phyloP scores from a whole-genome alignment of 2,888 invertebrate species.

The Catocala fraxini region DNA sequence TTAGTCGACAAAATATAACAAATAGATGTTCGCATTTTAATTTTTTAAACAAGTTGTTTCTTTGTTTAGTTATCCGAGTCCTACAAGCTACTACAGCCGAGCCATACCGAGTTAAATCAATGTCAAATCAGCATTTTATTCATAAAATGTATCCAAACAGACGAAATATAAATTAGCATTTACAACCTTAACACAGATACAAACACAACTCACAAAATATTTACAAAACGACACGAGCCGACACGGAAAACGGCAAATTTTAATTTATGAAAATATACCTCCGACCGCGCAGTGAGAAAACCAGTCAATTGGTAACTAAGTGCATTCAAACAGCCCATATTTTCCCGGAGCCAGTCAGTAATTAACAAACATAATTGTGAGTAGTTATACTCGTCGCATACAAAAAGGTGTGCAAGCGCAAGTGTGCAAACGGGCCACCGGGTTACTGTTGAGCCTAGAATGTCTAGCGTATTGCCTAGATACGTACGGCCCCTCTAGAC shows the following conservation, averaged over 20 bases:
- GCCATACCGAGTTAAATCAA: too few relatives aligned
- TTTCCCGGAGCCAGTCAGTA: conserved; percentile 38
- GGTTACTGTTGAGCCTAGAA: conserved; percentile 76
- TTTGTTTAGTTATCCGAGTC: too few relatives aligned
- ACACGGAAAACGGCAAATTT: not conserved
- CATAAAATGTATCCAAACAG: too few relatives aligned
- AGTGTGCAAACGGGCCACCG: conserved; percentile 80
- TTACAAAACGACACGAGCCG: too few relatives aligned
- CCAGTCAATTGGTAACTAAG: conserved; percentile 11
- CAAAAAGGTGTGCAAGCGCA: conserved; percentile 61
- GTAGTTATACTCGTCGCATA: conserved; percentile 49
- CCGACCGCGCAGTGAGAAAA: conserved; percentile 8
- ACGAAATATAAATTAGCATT: too few relatives aligned
- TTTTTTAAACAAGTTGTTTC: too few relatives aligned
- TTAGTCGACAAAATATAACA: too few relatives aligned
- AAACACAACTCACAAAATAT: too few relatives aligned
- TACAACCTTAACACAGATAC: too few relatives aligned
- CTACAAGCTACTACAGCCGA: too few relatives aligned
- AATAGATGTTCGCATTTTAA: too few relatives aligned
- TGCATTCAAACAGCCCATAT: conserved; percentile 27
- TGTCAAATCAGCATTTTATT: too few relatives aligned
- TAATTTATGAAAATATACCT: conserved; percentile 17
- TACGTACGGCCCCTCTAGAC: conserved; percentile 48
- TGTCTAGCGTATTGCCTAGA: conserved; percentile 58
- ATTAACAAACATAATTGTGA: conserved; percentile 59